phyloP scores from a whole-genome alignment of 2,888 invertebrate genomes.

The Hyppa rectilinea region DNA sequence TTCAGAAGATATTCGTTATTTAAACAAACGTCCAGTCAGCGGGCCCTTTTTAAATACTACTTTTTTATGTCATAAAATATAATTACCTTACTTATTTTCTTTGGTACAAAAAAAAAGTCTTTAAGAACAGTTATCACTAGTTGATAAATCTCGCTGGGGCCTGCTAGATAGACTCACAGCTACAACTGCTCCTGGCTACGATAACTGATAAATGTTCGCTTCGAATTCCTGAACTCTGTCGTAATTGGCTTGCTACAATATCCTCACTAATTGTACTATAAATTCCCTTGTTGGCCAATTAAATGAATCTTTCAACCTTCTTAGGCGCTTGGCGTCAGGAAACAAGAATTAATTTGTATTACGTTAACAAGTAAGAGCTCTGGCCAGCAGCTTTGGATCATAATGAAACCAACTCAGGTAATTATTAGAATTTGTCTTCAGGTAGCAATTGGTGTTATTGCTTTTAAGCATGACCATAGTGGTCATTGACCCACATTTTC shows the following conservation, averaged over 20 bases:
- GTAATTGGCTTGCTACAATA: constrained; percentile 35
- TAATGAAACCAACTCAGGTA: neutral
- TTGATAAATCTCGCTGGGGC: too few relatives aligned
- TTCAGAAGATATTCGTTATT: too few relatives aligned
- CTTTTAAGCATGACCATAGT: neutral
- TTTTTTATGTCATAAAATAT: too few relatives aligned
- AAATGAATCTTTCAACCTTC: constrained; percentile 14
- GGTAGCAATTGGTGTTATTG: neutral
- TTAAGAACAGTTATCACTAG: too few relatives aligned
- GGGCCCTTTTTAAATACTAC: too few relatives aligned
- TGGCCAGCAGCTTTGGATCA: too few relatives aligned
- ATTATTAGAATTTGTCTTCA: neutral
- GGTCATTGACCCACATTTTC: neutral
- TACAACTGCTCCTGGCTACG: too few relatives aligned
- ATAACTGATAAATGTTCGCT: constrained; percentile 17
- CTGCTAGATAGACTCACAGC: too few relatives aligned
- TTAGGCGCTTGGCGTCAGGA: neutral
- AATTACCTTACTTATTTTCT: too few relatives aligned
- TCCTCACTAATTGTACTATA: constrained; percentile 23
- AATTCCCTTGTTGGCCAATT: constrained; percentile 26
- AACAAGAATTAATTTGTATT: neutral
- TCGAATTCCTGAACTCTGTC: constrained; percentile 10
- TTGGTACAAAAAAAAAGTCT: too few relatives aligned
- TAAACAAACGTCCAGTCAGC: too few relatives aligned
- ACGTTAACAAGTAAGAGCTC: neutral